Evolutionary conservation across 2,113 vertebrate species (phyloP).

Genomic region (Tetraodon nigroviridis): DNA sequence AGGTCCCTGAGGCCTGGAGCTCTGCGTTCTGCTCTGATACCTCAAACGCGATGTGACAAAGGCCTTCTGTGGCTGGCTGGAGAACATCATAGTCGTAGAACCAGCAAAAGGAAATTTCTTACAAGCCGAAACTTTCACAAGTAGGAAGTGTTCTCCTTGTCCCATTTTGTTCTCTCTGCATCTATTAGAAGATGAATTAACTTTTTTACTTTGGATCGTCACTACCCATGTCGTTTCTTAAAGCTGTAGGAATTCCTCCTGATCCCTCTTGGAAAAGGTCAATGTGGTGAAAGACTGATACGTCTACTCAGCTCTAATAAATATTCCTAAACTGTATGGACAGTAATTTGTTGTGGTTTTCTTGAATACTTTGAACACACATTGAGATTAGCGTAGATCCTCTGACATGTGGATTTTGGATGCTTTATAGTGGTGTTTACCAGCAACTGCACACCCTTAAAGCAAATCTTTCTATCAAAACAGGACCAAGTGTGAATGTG

Average conservation of each 20-base stretch:
- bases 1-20: conserved; percentile 35
- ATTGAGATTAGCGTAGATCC: neutral
- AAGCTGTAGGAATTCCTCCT: neutral
- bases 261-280: neutral
- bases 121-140: conserved; percentile 12
- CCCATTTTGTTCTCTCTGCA: too few species aligned
- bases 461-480: conserved; percentile 45
- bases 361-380: neutral
- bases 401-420: conserved; percentile 1
- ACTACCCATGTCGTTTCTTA: neutral
- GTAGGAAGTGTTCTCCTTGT: neutral
- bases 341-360: neutral
- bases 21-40: conserved; percentile 47
- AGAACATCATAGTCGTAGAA: conserved; percentile 44
- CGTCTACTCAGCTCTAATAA: neutral
- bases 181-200: too few species aligned
- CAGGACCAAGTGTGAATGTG: conserved; percentile 22
- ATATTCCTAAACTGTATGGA: neutral
- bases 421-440: conserved; percentile 33
- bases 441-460: conserved; percentile 22
- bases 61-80: conserved; percentile 42
- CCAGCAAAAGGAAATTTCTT: conserved; percentile 18
- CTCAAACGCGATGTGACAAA: conserved; percentile 59
- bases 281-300: neutral
- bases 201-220: too few species aligned